Conservation (phyloP, 2,113 vertebrate genomes). For the Ginglymostoma cirratum region DNA sequence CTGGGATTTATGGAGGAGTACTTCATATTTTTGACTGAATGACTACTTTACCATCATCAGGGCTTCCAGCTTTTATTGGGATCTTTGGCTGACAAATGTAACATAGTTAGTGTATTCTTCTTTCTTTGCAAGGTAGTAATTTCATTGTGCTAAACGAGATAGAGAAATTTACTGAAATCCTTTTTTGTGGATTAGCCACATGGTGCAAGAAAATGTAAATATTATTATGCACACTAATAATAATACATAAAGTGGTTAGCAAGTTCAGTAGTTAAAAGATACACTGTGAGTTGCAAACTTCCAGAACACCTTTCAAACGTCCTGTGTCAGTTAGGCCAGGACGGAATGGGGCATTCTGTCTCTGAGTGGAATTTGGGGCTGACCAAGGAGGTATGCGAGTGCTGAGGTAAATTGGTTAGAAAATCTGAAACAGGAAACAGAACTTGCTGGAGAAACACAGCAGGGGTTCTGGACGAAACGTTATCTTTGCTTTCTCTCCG, state of each 20-base stretch:
- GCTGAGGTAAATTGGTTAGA: not conserved
- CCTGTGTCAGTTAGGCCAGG: not conserved
- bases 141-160: not conserved
- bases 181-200: not conserved
- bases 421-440: not conserved
- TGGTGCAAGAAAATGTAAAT: not conserved
- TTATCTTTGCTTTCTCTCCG: no score
- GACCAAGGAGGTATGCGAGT: not conserved
- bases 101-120: not conserved
- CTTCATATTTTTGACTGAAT: not conserved
- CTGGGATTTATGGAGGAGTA: not conserved
- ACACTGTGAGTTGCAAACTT: not conserved
- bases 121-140: not conserved
- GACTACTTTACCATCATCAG: not conserved
- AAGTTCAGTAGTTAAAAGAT: not conserved
- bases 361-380: not conserved
- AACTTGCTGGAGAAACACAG: no score
- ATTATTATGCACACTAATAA: not conserved
- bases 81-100: not conserved
- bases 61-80: not conserved
- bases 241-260: not conserved
- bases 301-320: not conserved
- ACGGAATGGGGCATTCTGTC: no score
- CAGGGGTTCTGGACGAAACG: no score
- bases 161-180: not conserved